Base-by-base conservation (phyloP, 2,113 vertebrate species). In the Illadopsis cleaveri region DNA sequence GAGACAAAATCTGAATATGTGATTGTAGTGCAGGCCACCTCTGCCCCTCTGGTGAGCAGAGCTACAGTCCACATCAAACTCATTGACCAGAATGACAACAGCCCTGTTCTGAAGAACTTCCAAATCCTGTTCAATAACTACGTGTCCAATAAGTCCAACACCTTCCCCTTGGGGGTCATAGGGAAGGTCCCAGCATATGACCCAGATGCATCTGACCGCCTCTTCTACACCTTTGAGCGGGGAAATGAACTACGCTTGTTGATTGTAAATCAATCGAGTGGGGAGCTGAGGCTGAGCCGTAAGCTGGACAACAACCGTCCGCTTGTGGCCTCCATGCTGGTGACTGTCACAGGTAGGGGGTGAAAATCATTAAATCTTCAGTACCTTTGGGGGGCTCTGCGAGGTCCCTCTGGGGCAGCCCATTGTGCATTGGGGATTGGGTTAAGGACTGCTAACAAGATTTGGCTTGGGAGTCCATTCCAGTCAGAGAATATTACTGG, bases 101-200 rank as follows among this genome's bases (percentile, higher is more conserved):
- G 98, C 42, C 99, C 99, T 11, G 96, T 99, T 82, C 98, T 99
- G 78, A 98, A 99, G 95, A 99, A 99, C 96, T 99, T 99, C 95
- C 99, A 99, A 98, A 99, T 99, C 50, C 98, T 99, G 57, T 99
- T 99, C 98, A 99, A 99, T 97, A 99, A 99, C 97, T 99, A 99
- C 3, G 98, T 99, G 24, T 99, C 99, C 48, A 99, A 99, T 94
- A 99, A 98, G 15, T 99, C 99, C 50, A 99, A 99, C 92, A 99
- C 99, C 79, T 99, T 99, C 82, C 99, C 99, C 68, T 99, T 98
- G 0, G 99, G 99, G 12, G 98, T 99, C 44, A 99, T 99, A 89
- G 99, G 99, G 27, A 98, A 98, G 89, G 98, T 99, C 42, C 99
- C 99, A 16, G 99, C 99, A 33, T 98, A 99, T 14, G 99, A 99